Evolutionary conservation across 2,888 invertebrate species (phyloP).

Genomic region (Rotaria macrura): DNA sequence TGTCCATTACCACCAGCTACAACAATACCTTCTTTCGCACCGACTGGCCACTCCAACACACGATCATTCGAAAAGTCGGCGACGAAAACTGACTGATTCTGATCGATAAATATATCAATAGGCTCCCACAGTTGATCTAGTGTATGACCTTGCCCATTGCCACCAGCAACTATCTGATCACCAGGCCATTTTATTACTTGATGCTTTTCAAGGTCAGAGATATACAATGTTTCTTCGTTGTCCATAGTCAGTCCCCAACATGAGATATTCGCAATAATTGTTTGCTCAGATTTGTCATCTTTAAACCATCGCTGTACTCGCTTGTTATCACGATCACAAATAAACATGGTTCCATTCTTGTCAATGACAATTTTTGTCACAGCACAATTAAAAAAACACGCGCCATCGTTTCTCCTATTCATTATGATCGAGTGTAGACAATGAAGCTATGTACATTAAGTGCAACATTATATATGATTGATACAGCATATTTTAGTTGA

Average conservation of each 20-base stretch:
- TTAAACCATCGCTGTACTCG: neutral
- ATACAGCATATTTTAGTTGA: neutral
- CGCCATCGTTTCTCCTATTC: no score
- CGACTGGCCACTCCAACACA: neutral
- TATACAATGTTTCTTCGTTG: neutral
- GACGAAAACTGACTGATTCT: neutral
- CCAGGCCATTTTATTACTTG: neutral
- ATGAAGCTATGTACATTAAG: no score
- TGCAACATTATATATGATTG: no score
- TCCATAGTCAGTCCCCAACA: neutral
- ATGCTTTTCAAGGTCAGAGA: neutral
- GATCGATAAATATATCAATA: neutral
- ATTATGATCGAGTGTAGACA: no score
- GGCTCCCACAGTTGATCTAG: neutral
- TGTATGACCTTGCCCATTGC: neutral
- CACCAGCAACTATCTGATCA: neutral
- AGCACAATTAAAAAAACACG: no score
- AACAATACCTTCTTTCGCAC: neutral
- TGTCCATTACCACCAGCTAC: neutral
- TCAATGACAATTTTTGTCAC: neutral
- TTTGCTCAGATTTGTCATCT: neutral
- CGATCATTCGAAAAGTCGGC: neutral
- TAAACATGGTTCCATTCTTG: neutral
- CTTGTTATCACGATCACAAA: neutral
- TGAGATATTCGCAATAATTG: neutral